Base-by-base conservation (phyloP, 92 coral and sea anemone genomes). In the Umimayanthus kanabou region DNA sequence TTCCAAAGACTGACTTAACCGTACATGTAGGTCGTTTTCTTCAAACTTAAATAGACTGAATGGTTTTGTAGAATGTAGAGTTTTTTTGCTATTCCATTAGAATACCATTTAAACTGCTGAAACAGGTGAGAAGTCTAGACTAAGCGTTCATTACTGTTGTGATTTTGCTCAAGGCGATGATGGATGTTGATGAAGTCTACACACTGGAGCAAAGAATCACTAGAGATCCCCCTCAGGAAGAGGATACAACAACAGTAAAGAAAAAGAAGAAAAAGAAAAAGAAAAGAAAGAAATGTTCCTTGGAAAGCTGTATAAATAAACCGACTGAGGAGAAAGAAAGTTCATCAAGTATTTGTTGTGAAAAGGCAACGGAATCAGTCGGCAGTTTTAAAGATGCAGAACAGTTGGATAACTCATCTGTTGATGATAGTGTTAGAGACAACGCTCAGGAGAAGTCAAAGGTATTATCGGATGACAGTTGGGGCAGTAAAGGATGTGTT, bases 161-260 rank as follows among this genome's bases (percentile, higher is more conserved):
- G 55, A 23, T 45, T 39, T 86, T 80, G 58, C 87, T 71, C 13
- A 28, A 97, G 99, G 99, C 99, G 25, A 90, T 97, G 77, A 95
- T 94, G 90, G 99, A 97, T 76, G 99, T 97, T 14, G 99, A 97
- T 88, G 99, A 97, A 86, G 93, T 97, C 37, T 97, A 95, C 90
- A 93, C 99, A 9, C 77, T 95, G 47, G 99, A 97, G 84, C 94
- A 95, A 55, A 84, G 90, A 80, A 82, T 90, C 23, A 81, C 72
- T n/a, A 73, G n/a, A 39, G 91, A 88, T 67, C 50, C 58, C 7
- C 57, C 76, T 57, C 66, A 73, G 37, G 61, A 37, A 30, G 86
- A 85, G 42, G 82, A 49, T 22, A 11, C 28, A 39, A 29, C 73
- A 76, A 91, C 76, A 4, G 88, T 40, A 78, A 92, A 88, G 61